phyloP scores from a whole-genome alignment of 2,113 vertebrate genomes.

The Arenaria interpres region DNA sequence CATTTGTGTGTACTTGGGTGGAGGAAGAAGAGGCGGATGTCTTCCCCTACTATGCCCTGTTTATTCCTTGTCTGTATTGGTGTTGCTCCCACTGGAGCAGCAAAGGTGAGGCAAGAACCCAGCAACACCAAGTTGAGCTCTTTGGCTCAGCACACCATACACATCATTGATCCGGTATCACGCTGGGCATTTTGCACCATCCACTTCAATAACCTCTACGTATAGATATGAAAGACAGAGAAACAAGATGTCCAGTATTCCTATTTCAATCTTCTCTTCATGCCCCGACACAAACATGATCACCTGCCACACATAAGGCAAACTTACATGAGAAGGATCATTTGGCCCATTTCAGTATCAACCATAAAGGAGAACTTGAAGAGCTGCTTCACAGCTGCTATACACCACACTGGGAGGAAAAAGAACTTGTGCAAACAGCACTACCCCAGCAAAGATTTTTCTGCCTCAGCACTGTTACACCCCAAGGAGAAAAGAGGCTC shows the following conservation, averaged over 20 bases:
- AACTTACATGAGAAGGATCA: neutral
- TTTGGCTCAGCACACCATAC: neutral
- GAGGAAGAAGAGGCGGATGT: neutral
- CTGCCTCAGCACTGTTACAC: neutral
- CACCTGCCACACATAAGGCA: neutral
- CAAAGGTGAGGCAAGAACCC: neutral
- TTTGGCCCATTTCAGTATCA: neutral
- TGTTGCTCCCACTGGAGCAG: slow-evolving; percentile 36
- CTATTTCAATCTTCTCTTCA: neutral
- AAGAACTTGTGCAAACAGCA: neutral
- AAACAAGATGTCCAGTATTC: neutral
- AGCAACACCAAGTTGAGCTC: neutral
- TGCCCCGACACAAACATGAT: neutral
- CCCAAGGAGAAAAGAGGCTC: neutral
- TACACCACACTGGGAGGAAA: neutral
- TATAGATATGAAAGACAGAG: neutral
- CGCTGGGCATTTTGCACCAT: neutral
- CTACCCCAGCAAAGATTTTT: neutral
- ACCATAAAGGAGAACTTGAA: neutral
- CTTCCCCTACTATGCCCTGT: neutral
- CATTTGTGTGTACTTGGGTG: neutral
- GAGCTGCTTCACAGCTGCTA: neutral
- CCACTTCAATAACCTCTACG: neutral
- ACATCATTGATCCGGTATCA: neutral
- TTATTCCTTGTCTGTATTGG: neutral